These are phyloP conservation scores for Philaenus spumarius DNA, from an alignment of 1,140 invertebrate species.

Conservation along the genomic window DNA sequence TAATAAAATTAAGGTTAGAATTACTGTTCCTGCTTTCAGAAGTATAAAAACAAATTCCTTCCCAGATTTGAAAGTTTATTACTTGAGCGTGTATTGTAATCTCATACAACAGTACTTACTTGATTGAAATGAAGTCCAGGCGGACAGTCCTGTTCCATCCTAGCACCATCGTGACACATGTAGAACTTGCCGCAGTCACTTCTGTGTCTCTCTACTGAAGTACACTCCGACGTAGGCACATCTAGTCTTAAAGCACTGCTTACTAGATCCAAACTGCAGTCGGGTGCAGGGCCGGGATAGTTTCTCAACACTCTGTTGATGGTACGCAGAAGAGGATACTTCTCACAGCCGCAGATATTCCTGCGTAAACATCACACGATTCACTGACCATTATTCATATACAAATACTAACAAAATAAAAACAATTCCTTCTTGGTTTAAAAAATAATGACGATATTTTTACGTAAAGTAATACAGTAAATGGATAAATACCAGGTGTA, in stretches of 20 bases:
- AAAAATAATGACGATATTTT: too few species aligned
- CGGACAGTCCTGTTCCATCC: constrained; percentile 60
- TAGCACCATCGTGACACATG: constrained; percentile 63
- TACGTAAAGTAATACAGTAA: too few species aligned
- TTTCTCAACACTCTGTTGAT: constrained; percentile 65
- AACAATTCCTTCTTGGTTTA: too few species aligned
- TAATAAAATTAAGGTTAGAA: too few species aligned
- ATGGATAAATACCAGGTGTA: too few species aligned
- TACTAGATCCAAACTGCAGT: constrained; percentile 28
- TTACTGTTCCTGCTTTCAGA: too few species aligned
- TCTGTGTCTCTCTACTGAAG: constrained; percentile 40
- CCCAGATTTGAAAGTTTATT: not conserved
- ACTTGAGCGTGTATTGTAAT: constrained; percentile 11
- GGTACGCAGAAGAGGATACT: constrained; percentile 69
- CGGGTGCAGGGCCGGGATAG: constrained; percentile 42
- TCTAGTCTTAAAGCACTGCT: not conserved
- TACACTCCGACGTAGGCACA: too few species aligned
- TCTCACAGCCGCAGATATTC: constrained; percentile 62
- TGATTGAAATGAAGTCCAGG: constrained; percentile 65
- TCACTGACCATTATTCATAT: too few species aligned
- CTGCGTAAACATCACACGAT: constrained; percentile 19
- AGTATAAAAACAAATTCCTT: too few species aligned
- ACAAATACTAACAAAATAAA: too few species aligned
- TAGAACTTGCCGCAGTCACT: constrained; percentile 72
- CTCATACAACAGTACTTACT: too few species aligned